A percentile compares a stretch with the other conserved stretches of the same genome.
Conservation (phyloP, 2,888 invertebrate species). For the Macrosiphum euphorbiae region DNA sequence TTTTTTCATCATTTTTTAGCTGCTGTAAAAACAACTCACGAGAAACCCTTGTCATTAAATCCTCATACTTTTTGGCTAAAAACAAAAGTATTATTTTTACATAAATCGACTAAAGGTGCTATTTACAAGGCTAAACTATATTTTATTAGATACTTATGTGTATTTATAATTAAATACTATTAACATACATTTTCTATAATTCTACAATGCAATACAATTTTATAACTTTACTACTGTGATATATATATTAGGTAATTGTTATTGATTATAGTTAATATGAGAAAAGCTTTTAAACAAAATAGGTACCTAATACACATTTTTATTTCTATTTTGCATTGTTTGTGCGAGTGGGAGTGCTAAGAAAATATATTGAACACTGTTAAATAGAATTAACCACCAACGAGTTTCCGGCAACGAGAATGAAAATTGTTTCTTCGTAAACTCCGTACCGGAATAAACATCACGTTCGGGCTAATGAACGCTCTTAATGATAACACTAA, state of each 20-base stretch:
- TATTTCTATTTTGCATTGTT: neutral
- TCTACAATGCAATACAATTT: neutral
- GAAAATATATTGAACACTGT: slow-evolving; percentile 8
- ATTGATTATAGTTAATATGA: neutral
- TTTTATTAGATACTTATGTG: neutral
- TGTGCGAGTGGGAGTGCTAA: neutral
- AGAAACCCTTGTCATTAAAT: neutral
- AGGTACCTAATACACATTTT: neutral
- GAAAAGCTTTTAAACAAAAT: neutral
- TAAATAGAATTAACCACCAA: slow-evolving; percentile 32
- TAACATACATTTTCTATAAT: neutral
- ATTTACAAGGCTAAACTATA: neutral
- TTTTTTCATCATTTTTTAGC: neutral
- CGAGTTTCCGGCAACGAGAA: slow-evolving; percentile 31
- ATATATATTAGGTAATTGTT: neutral
- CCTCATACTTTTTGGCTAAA: neutral
- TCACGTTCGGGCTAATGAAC: neutral
- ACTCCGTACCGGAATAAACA: slow-evolving; percentile 41
- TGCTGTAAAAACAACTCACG: neutral
- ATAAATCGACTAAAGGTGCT: neutral
- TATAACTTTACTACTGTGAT: neutral
- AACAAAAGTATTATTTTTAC: neutral
- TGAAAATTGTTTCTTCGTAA: slow-evolving; percentile 29
- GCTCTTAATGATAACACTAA: slow-evolving; percentile 4
- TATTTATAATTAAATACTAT: neutral